Conservation (phyloP, 2,113 vertebrate genomes). For the Corythornis vintsioides region DNA sequence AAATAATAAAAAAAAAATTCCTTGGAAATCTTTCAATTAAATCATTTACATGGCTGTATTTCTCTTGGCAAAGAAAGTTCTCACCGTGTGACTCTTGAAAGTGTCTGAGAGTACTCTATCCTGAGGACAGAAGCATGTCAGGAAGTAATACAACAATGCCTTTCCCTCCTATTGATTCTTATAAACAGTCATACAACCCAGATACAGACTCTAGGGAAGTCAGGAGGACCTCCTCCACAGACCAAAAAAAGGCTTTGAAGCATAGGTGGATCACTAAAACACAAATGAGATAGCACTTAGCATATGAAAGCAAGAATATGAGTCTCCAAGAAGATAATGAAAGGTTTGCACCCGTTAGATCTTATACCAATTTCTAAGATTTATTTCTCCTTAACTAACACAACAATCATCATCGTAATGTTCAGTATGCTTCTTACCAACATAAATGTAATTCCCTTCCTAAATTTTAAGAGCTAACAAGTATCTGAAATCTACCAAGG, state of each 20-base stretch:
- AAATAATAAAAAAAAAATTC: neutral
- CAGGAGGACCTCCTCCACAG: neutral
- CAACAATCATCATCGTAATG: neutral
- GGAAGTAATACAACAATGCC: neutral
- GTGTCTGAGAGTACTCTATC: neutral
- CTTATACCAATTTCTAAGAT: neutral
- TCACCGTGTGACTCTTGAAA: neutral
- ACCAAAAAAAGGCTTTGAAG: neutral
- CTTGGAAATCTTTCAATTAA: slow-evolving; percentile 22
- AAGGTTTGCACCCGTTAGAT: neutral
- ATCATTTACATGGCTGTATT: slow-evolving; percentile 45
- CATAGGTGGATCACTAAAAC: neutral
- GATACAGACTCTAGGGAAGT: neutral
- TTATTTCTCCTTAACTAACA: neutral
- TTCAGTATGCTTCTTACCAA: neutral
- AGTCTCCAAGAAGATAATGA: neutral
- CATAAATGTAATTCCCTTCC: neutral
- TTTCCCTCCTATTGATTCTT: neutral
- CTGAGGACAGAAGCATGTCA: neutral
- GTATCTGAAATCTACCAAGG: neutral
- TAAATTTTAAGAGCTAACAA: neutral
- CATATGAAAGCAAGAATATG: neutral
- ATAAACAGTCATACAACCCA: neutral
- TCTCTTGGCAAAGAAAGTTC: slow-evolving; percentile 36
- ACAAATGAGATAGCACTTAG: neutral